A percentile compares a stretch with the other conserved stretches of the same genome.
These are phyloP conservation scores for Cossypha polioptera DNA, from an alignment of 2,797 vertebrate genomes.

Conservation along the genomic window DNA sequence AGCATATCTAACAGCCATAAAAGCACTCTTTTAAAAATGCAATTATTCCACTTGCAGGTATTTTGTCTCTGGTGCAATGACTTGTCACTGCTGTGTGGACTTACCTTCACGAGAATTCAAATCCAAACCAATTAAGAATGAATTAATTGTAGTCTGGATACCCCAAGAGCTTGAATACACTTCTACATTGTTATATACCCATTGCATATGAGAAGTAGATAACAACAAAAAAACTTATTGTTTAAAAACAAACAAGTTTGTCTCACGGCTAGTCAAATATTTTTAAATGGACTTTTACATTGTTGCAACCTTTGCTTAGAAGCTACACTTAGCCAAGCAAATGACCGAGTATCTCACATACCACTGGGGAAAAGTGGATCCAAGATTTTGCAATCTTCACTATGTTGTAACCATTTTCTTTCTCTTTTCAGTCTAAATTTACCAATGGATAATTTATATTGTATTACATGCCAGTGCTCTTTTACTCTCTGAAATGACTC, in stretches of 20 bases:
- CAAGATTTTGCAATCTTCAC: not conserved
- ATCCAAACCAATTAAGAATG: not conserved
- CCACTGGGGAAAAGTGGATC: not conserved
- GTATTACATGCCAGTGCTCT: not conserved
- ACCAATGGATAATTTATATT: not conserved
- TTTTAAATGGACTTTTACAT: not conserved
- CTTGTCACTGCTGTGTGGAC: not conserved
- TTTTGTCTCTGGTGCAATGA: not conserved
- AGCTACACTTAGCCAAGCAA: not conserved
- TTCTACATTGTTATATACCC: not conserved
- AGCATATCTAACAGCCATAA: not conserved
- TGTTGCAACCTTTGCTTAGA: not conserved
- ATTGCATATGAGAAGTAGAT: not conserved
- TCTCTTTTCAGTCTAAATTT: not conserved
- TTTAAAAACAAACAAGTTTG: not conserved
- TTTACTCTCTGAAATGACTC: not conserved
- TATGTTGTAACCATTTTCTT: not conserved
- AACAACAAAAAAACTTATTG: not conserved
- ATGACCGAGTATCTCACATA: not conserved
- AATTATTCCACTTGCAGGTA: not conserved
- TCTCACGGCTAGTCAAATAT: not conserved
- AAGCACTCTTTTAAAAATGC: not conserved
- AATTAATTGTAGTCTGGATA: not conserved
- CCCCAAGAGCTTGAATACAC: not conserved
- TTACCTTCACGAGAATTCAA: not conserved